phyloP scores from a whole-genome alignment of 2,797 vertebrate genomes.

The Miichthys miiuy region DNA sequence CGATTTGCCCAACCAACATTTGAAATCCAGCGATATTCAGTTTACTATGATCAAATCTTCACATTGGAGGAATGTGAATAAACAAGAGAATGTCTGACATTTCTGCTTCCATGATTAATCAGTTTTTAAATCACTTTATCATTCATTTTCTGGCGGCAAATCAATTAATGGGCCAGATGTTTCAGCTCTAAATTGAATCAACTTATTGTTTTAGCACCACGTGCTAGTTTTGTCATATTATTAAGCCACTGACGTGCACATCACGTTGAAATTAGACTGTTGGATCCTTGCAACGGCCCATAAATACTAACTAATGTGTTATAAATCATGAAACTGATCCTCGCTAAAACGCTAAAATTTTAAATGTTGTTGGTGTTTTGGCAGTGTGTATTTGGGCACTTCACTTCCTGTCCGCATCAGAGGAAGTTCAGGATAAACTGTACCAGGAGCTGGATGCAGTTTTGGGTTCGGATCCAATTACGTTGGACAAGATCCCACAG shows the following conservation, averaged over 20 bases:
- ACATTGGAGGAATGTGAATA: neutral
- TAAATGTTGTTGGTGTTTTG: slow-evolving; percentile 11
- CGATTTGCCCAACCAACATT: neutral
- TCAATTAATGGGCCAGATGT: too few species aligned
- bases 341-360: neutral
- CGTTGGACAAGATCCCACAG: slow-evolving; percentile 91
- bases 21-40: neutral
- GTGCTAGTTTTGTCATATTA: too few species aligned
- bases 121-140: too few species aligned
- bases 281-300: neutral
- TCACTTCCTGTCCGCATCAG: slow-evolving; percentile 92
- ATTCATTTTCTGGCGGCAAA: too few species aligned
- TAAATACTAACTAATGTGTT: neutral
- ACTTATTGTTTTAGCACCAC: too few species aligned
- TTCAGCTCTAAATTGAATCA: too few species aligned
- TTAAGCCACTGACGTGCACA: too few species aligned
- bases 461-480: slow-evolving; percentile 89
- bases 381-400: slow-evolving; percentile 97
- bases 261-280: neutral
- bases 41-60: neutral
- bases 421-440: slow-evolving; percentile 92
- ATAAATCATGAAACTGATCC: neutral
- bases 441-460: slow-evolving; percentile 88
- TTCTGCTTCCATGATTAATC: neutral
- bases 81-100: neutral